A percentile compares a stretch with the other conserved stretches of the same genome.
Conservation (phyloP, 2,113 vertebrate genomes). For the Sceloporus tristichus region DNA sequence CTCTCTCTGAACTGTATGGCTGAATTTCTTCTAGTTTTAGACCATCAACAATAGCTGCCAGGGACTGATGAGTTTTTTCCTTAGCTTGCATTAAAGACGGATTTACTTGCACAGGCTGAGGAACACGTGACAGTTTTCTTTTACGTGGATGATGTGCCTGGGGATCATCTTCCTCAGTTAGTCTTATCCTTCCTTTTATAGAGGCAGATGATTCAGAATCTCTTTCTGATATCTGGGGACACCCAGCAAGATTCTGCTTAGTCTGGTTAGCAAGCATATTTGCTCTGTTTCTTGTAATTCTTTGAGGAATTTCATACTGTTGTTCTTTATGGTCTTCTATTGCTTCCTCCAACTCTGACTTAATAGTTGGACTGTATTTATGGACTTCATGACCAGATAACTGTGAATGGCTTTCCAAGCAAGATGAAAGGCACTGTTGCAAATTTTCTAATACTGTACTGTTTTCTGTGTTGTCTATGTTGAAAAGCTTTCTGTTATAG, state of each 20-base stretch:
- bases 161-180: constrained; percentile 90
- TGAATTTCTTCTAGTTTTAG: constrained; percentile 97
- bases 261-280: constrained; percentile 78
- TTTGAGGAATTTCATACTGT: constrained; percentile 77
- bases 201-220: constrained; percentile 86
- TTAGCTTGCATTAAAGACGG: constrained; percentile 86
- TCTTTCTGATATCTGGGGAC: constrained; percentile 80
- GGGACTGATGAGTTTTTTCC: constrained; percentile 91
- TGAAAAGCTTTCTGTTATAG: constrained; percentile 61
- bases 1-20: constrained; percentile 95
- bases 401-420: constrained; percentile 71
- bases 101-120: constrained; percentile 81
- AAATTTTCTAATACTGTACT: constrained; percentile 65
- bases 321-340: constrained; percentile 82
- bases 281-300: constrained; percentile 83
- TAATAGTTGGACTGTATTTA: constrained; percentile 74
- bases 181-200: constrained; percentile 82
- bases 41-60: constrained; percentile 94
- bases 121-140: constrained; percentile 90
- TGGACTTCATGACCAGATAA: constrained; percentile 69
- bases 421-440: constrained; percentile 62
- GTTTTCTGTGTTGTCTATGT: constrained; percentile 64
- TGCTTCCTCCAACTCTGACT: constrained; percentile 80
- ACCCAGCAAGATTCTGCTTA: constrained; percentile 82
- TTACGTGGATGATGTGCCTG: constrained; percentile 95